These are phyloP conservation scores for Heptranchias perlo DNA, from an alignment of 2,113 vertebrate species.

Conservation along the genomic window DNA sequence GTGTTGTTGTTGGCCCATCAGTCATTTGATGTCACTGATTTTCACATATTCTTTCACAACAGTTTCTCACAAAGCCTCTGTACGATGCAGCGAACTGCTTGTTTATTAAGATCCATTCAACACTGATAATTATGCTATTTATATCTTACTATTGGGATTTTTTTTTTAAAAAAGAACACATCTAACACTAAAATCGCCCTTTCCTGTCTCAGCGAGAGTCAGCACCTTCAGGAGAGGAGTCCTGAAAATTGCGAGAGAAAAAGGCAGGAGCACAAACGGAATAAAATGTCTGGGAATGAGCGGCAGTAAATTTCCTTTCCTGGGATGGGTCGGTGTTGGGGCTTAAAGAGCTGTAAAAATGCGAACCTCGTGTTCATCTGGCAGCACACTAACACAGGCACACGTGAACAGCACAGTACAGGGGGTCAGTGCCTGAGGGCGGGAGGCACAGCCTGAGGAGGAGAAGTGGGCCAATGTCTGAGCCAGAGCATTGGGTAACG, in stretches of 20 bases:
- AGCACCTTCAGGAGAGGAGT: not conserved
- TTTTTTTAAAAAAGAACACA: not conserved
- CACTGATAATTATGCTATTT: not conserved
- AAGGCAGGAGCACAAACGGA: not conserved
- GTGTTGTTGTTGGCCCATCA: not conserved
- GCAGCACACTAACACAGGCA: not conserved
- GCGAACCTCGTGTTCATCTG: not conserved
- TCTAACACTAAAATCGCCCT: not conserved
- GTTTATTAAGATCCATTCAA: not conserved
- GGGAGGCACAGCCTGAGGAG: not conserved
- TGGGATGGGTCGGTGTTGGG: no score
- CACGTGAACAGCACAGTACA: no score
- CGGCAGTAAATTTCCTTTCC: not conserved
- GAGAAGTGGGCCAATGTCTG: no score
- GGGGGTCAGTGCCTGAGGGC: not conserved
- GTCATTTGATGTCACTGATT: not conserved
- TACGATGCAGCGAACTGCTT: not conserved
- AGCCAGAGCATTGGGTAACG: not conserved
- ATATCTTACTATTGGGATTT: not conserved
- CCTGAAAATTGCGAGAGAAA: not conserved
- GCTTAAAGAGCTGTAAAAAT: not conserved
- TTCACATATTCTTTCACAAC: not conserved
- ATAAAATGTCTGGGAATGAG: not conserved
- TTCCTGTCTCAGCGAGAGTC: not conserved
- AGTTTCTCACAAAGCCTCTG: not conserved